Evolutionary conservation across 2,113 vertebrate genomes (phyloP).

Genomic region (Bucco capensis): DNA sequence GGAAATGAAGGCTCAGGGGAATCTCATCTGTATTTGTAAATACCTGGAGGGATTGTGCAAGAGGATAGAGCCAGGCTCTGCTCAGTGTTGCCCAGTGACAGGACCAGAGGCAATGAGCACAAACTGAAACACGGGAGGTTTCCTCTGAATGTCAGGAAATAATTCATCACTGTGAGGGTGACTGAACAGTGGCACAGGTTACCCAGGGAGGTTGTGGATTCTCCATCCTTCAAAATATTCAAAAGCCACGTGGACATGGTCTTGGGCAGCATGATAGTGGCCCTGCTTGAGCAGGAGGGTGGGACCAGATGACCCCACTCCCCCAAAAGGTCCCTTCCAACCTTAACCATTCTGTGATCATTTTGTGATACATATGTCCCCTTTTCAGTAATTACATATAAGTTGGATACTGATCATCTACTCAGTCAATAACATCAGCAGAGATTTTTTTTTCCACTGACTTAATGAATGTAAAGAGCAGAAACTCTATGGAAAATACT

Average conservation of each 20-base stretch:
- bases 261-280: not conserved
- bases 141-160: not conserved
- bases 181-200: not conserved
- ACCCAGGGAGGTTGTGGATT: not conserved
- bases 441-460: not conserved
- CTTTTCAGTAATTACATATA: not conserved
- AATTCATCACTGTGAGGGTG: not conserved
- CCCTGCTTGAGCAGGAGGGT: not conserved
- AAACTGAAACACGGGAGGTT: not conserved
- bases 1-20: not conserved
- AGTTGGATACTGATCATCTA: not conserved
- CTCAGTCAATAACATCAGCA: not conserved
- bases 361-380: not conserved
- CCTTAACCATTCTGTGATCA: not conserved
- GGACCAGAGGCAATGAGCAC: not conserved
- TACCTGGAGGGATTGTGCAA: not conserved
- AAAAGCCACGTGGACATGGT: not conserved
- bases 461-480: not conserved
- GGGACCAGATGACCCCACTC: not conserved
- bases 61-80: fast-evolving
- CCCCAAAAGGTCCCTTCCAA: not conserved
- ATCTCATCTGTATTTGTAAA: not conserved
- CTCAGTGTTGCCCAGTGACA: not conserved
- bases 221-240: not conserved
- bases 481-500: not conserved